Evolutionary conservation across 2,113 vertebrate species (phyloP), one percentile per base, ranked within the genome.

Genomic region (Eublepharis macularius): DNA sequence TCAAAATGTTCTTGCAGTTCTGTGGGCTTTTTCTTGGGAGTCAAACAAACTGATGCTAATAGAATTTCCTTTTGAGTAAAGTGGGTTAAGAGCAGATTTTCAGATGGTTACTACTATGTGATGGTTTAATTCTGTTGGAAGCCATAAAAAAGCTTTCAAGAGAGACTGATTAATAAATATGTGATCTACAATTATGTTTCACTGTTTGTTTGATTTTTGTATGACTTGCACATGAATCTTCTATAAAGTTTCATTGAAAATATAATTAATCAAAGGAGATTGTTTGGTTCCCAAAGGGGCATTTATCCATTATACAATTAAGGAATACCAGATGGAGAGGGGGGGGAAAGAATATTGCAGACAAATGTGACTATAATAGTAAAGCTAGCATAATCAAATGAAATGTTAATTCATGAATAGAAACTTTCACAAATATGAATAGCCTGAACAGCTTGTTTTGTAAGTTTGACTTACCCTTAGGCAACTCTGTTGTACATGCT

Each of bases 331-430:
- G 77, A 83, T 88, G 82, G 45, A 86, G n/a, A 6, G 66, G 14
- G 66, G 66, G 19, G 32, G 26, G 32, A 26, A 47, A 72, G 29
- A 65, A 49, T n/a, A 72, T 80, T 86, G 21, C 54, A 65, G 54
- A 86, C n/a, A 70, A 86, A 88, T 76, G 77, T 80, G 77, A 60
- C 78, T 88, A 66, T 84, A 78, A 87, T 79, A 72, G 76, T 74
- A 88, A 74, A 83, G 51, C 60, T 49, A 54, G 76, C 82, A 60
- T 84, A 80, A 84, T 65, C 77, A 84, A 88, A 41, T 80, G 57
- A 84, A 84, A 84, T 84, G 76, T 49, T 76, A 77, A 88, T 84
- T 83, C 77, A 84, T 84, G 77, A 80, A 54, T 47, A 34, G 73
- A 88, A 70, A 84, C 32, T 49, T 88, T 24, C 36, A 73, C 54